A percentile compares a stretch with the other conserved stretches of the same genome.
These are phyloP conservation scores for Dendrolimus houi DNA, from an alignment of 2,888 invertebrate species.

Conservation along the genomic window DNA sequence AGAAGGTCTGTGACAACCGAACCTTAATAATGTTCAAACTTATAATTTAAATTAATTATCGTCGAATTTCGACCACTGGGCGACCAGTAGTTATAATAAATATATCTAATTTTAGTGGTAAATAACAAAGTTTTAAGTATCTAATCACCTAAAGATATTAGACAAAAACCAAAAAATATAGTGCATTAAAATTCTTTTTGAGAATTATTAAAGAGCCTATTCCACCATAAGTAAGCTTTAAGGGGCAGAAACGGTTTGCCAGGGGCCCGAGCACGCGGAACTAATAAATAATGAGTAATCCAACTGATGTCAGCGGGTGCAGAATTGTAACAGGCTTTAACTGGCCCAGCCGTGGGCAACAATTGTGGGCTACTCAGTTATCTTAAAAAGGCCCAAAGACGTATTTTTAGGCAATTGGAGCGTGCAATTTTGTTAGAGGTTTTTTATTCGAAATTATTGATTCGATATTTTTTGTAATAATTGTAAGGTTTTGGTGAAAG, in stretches of 20 bases:
- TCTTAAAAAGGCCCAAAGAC: neutral
- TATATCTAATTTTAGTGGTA: no score
- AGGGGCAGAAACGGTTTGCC: slow-evolving; percentile 4
- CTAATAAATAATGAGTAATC: slow-evolving; percentile 28
- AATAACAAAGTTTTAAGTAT: no score
- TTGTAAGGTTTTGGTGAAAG: no score
- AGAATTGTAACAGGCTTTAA: neutral
- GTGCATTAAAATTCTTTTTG: no score
- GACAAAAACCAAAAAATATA: no score
- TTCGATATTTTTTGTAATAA: no score
- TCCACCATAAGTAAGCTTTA: neutral
- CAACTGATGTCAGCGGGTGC: neutral
- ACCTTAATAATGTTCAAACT: no score
- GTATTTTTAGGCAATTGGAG: neutral
- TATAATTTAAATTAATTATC: no score
- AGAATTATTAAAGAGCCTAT: neutral
- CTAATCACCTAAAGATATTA: no score
- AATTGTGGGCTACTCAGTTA: neutral
- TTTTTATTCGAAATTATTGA: neutral
- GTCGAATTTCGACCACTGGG: no score
- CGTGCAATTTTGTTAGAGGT: slow-evolving; percentile 11
- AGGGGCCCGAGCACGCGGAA: slow-evolving; percentile 22
- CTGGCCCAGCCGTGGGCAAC: neutral
- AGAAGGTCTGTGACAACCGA: no score
- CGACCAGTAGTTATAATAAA: no score